Evolutionary conservation across 1,140 invertebrate species (phyloP), one percentile per base, ranked within the genome.

Genomic region (Cydia fagiglandana): DNA sequence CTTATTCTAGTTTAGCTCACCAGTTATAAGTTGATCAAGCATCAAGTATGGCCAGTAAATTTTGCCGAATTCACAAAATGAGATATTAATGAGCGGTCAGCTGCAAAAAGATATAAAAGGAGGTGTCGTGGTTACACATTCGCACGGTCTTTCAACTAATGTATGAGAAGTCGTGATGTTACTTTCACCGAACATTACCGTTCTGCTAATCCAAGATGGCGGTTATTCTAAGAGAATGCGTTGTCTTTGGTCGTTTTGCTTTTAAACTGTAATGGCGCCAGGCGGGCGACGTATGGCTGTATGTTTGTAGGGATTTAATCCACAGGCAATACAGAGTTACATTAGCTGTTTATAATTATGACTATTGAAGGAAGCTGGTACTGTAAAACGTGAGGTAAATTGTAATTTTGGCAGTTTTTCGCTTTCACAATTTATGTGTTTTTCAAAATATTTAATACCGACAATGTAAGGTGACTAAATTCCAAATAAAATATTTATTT

Each of bases 141-240:
- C 88, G 86, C 88, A 90, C 88, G 86, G 85, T 86, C 24, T 24
- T 74, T 34, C 75, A 61, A 78, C 85, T 86, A 91, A 89, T 89
- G 83, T 91, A 90, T 89, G 85, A 83, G 84, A 86, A 88, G 81
- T 90, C 88, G 88, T 90, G 88, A 87, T 83, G 84, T 77, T 77
- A 89, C 89, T 91, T 91, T 91, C 89, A 86, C 88, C 86, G 75
- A 78, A 83, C 85, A 86, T 87, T 85, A 85, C 84, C 76, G 77
- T 77, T 41, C 80, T 84, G 86, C 88, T 87, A 85, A 84, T 77
- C 7, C 45, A 45, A 53, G 20, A 53, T 13, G 73, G 20, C 56
- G 9, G 20, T 24, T 20, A 7, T 9, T 24, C 56, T 20, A 24
- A 61, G 17, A 61, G 20, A 61, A 9, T 24, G 56, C 56, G 56